phyloP scores from a whole-genome alignment of 2,888 invertebrate genomes.

The Andrena camellia region DNA sequence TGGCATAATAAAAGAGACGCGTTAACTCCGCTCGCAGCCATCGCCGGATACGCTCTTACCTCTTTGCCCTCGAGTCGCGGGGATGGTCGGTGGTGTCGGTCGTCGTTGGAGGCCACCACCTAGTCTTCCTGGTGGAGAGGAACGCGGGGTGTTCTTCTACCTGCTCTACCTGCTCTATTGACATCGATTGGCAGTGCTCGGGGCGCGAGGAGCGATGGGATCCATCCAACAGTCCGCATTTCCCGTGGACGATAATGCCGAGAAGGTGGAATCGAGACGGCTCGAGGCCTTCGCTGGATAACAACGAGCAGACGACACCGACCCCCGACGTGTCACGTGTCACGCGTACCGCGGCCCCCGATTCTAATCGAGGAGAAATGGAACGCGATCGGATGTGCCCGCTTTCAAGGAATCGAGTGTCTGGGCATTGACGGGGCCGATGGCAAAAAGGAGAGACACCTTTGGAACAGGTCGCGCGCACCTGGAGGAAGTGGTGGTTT shows the following conservation, averaged over 20 bases:
- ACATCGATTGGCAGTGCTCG: conserved; percentile 25
- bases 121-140: conserved; percentile 13
- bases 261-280: not conserved
- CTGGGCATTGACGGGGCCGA: conserved; percentile 72
- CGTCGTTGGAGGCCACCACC: conserved; percentile 34
- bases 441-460: conserved; percentile 45
- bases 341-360: conserved; percentile 6
- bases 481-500: conserved; percentile 61
- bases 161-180: conserved; percentile 82
- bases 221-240: not conserved
- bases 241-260: not conserved
- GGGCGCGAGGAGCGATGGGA: conserved; percentile 27
- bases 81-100: conserved; percentile 19
- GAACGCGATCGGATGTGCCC: conserved; percentile 77
- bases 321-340: not conserved
- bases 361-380: conserved; percentile 65
- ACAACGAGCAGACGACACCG: too few species aligned
- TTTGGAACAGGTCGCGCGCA: conserved; percentile 66
- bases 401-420: conserved; percentile 80
- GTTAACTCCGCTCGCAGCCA: conserved; percentile 74
- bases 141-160: conserved; percentile 71
- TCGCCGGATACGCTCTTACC: conserved; percentile 31
- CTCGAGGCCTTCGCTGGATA: not conserved
- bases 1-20: conserved; percentile 84
- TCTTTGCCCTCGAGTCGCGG: conserved; percentile 22